These are phyloP conservation scores for Lithophane semibrunnea DNA, from an alignment of 2,888 invertebrate species.

Conservation along the genomic window DNA sequence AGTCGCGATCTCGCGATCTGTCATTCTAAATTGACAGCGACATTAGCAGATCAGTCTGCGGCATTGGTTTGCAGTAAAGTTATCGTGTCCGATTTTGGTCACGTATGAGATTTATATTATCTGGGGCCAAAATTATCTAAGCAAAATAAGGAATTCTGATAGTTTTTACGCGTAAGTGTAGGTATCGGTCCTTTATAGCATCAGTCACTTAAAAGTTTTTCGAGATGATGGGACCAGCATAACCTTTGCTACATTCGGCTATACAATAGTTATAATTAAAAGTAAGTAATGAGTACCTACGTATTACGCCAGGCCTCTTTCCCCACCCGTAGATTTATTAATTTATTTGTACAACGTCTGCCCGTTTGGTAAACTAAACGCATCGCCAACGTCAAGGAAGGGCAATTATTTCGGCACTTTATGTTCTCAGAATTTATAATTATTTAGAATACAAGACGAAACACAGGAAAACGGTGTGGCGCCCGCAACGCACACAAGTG, in stretches of 20 bases:
- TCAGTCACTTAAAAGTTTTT: background rate
- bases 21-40: background rate
- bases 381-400: slow-evolving; percentile 37
- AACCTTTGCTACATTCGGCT: background rate
- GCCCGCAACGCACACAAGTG: background rate
- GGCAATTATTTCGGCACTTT: slow-evolving; percentile 34
- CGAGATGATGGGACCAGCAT: background rate
- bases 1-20: background rate
- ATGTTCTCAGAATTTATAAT: slow-evolving; percentile 44
- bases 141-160: background rate
- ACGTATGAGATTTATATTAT: background rate
- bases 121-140: too few species aligned
- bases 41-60: background rate
- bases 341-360: slow-evolving; percentile 43
- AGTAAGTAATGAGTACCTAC: background rate
- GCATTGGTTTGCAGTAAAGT: background rate
- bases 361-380: slow-evolving; percentile 29
- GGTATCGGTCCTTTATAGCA: background rate
- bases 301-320: background rate
- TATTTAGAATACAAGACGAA: slow-evolving; percentile 39
- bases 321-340: slow-evolving; percentile 2
- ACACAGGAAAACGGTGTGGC: slow-evolving; percentile 1
- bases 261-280: too few species aligned
- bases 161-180: background rate
- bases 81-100: background rate